Base-by-base conservation (phyloP, 2,797 vertebrate genomes). In the Spinus pinus region DNA sequence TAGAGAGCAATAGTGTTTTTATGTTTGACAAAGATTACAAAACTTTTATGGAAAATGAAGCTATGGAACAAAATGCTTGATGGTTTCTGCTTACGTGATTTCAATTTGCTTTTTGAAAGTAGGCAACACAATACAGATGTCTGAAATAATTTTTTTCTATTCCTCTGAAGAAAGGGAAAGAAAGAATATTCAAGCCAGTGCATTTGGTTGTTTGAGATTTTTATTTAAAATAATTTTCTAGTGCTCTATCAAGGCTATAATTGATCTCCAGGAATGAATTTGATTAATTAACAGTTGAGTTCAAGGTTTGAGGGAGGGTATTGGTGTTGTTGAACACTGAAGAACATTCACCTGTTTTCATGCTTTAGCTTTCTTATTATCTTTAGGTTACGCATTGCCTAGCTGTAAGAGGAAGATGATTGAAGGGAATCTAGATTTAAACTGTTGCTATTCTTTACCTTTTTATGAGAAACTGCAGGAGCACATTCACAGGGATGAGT, bases 1-100 rank as follows among this genome's bases (percentile, higher is more conserved):
- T 64, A 73, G 66, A 70, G 81, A 85, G 90, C 71, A 80, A 31
- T 57, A 79, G 41, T 93, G 81, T 44, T 92, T 95, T 90, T 72
- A 39, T 89, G 35, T 73, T 90, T 86, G 67, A 81, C 60, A 84
- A 83, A 86, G 75, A n/a, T 61, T 81, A 80, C 44, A 58, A 72
- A 94, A 85, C 56, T 90, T 91, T 37, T 56, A 18, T 75, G 73
- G 87, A 80, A 91, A 78, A 47, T 61, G 49, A 83, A 90, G 27
- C 71, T 73, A 1, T 74, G 61, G 81, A 93, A 79, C 31, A 79
- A 91, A 96, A 86, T 5, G 10, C 27, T 39, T 80, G 51, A 89
- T 95, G 37, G 31, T 67, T 94, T 90, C 62, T 94, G 49, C 66
- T 81, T 94, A 78, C 0, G 3, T 94, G 75, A 81, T 65, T 86